Evolutionary conservation across 2,797 vertebrate species (phyloP).

Genomic region (Tachyglossus aculeatus): DNA sequence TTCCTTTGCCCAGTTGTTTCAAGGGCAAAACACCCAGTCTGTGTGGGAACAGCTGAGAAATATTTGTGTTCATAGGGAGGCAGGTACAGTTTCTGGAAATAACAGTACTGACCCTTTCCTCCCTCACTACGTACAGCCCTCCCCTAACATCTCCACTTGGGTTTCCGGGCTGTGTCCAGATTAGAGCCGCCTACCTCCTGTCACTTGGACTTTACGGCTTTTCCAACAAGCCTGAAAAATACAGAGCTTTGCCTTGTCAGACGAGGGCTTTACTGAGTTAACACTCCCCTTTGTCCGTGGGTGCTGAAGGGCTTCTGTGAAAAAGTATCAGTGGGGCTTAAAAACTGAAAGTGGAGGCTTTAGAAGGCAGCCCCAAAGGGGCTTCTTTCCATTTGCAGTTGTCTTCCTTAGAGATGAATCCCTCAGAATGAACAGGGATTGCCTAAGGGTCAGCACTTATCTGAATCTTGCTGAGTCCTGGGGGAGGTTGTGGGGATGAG

Average conservation of each 20-base stretch:
- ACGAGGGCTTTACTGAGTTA: not conserved
- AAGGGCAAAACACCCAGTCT: not conserved
- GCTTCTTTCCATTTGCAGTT: not conserved
- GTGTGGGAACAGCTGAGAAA: not conserved
- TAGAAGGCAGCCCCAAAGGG: too few species aligned
- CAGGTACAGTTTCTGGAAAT: not conserved
- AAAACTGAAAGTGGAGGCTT: not conserved
- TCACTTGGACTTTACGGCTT: too few species aligned
- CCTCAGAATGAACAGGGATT: not conserved
- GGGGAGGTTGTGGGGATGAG: too few species aligned
- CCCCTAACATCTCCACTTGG: not conserved
- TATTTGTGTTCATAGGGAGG: not conserved
- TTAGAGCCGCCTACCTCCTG: not conserved
- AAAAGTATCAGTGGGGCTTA: not conserved
- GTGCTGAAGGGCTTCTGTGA: not conserved
- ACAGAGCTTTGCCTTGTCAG: not conserved
- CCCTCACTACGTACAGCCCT: too few species aligned
- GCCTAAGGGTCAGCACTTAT: too few species aligned
- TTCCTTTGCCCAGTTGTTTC: accelerated
- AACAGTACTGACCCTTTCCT: not conserved
- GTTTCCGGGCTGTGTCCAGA: not conserved
- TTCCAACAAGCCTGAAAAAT: not conserved
- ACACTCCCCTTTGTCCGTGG: not conserved
- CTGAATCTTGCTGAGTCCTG: too few species aligned
- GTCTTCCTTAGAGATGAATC: not conserved